A percentile compares a stretch with the other conserved stretches of the same genome.
phyloP scores from a whole-genome alignment of 2,113 vertebrate genomes.

The Triplophysa siluroides region DNA sequence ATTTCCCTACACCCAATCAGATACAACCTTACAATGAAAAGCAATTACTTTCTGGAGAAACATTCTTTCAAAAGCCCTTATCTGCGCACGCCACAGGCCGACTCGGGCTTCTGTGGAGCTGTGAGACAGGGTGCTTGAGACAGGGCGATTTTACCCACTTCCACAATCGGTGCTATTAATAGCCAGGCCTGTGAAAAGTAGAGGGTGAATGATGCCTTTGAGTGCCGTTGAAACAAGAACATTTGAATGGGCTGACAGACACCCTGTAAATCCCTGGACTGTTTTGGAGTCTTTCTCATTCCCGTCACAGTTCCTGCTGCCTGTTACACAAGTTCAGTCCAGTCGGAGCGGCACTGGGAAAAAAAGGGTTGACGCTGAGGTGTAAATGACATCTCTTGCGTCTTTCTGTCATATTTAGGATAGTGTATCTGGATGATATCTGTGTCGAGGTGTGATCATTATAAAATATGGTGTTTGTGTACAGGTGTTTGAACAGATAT shows the following conservation, averaged over 20 bases:
- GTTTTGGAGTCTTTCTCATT: constrained; percentile 17
- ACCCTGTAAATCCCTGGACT: constrained; percentile 21
- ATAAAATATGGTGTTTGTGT: neutral
- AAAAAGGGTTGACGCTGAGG: neutral
- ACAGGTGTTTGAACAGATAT: neutral
- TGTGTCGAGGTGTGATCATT: neutral
- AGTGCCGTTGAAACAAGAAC: constrained; percentile 31
- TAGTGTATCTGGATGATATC: neutral
- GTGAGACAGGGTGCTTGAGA: neutral
- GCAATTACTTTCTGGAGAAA: constrained; percentile 28
- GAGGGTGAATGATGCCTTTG: constrained; percentile 30
- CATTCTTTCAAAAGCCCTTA: constrained; percentile 27
- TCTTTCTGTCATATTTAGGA: neutral
- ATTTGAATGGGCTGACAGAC: constrained; percentile 24
- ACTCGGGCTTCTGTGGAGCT: neutral
- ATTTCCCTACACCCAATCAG: neutral
- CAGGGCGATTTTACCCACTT: constrained; percentile 8
- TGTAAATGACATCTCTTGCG: neutral
- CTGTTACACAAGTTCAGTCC: constrained; percentile 29
- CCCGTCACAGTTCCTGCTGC: constrained; percentile 19
- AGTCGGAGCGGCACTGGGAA: neutral
- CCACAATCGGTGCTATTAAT: constrained; percentile 38
- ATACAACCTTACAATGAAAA: constrained; percentile 22
- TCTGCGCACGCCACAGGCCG: constrained; percentile 9
- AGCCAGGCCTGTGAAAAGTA: constrained; percentile 18